Percentiles rank a stretch among this genome's conserved stretches.
These are phyloP conservation scores for Procavia capensis DNA, from an alignment of 2,113 vertebrate species.

Conservation along the genomic window DNA sequence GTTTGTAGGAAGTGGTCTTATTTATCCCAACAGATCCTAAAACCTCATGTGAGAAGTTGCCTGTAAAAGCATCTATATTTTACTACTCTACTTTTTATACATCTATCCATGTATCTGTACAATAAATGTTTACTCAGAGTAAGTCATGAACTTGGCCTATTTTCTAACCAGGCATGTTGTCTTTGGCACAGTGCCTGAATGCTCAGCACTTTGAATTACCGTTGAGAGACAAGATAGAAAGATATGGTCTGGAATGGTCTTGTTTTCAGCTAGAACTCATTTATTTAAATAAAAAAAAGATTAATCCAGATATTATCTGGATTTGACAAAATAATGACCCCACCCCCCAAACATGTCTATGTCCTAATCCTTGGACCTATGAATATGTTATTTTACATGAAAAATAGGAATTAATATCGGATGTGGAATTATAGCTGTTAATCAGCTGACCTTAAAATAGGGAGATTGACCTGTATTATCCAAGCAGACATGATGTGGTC, in stretches of 20 bases:
- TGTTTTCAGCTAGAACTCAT: conserved; percentile 6
- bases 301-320: background rate
- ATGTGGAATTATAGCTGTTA: background rate
- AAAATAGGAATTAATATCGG: background rate
- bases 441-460: background rate
- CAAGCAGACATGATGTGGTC: background rate
- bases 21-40: background rate
- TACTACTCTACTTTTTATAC: conserved; percentile 1
- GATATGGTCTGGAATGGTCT: background rate
- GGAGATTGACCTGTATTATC: background rate
- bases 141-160: background rate
- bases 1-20: background rate
- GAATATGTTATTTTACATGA: background rate
- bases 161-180: too few relatives aligned
- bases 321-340: background rate
- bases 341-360: background rate
- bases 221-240: background rate
- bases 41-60: background rate
- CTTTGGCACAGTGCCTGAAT: background rate
- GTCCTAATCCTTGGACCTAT: background rate
- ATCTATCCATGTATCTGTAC: background rate
- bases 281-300: conserved; percentile 23
- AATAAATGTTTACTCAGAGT: background rate
- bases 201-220: conserved; percentile 3
- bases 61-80: conserved; percentile 10